A percentile compares a stretch with the other conserved stretches of the same genome.
Evolutionary conservation across 2,888 invertebrate genomes (phyloP).

Genomic region (Lepidocyrtinus sp.): DNA sequence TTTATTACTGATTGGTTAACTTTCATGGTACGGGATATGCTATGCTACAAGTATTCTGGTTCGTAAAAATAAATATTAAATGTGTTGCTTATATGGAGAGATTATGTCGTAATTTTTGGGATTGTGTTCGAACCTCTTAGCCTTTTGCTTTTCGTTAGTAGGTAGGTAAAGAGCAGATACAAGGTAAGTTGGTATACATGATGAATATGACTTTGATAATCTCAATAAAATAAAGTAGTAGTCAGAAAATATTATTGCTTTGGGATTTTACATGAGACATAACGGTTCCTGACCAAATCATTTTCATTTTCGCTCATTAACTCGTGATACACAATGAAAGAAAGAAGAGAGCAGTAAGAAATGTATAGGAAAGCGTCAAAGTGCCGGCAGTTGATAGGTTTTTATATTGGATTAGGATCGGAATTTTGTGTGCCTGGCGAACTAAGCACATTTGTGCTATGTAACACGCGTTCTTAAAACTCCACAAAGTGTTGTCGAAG

Average conservation of each 20-base stretch:
- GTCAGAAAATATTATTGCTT: background rate
- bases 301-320: constrained; percentile 56
- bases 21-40: background rate
- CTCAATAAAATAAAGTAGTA: background rate
- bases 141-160: too few relatives aligned
- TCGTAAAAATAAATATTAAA: too few relatives aligned
- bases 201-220: background rate
- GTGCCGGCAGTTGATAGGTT: constrained; percentile 36
- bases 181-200: too few relatives aligned
- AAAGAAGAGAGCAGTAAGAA: constrained; percentile 21
- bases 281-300: constrained; percentile 50
- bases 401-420: constrained; percentile 26
- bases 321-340: constrained; percentile 44
- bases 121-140: too few relatives aligned
- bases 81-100: too few relatives aligned
- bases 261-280: constrained; percentile 4
- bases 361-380: constrained; percentile 19
- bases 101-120: too few relatives aligned
- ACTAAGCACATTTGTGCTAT: background rate
- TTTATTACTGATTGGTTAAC: background rate
- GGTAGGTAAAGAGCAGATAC: too few relatives aligned
- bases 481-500: background rate
- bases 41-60: too few relatives aligned
- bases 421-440: background rate
- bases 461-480: background rate